Evolutionary conservation across 1,140 invertebrate genomes (phyloP).

Genomic region (Varroa destructor): DNA sequence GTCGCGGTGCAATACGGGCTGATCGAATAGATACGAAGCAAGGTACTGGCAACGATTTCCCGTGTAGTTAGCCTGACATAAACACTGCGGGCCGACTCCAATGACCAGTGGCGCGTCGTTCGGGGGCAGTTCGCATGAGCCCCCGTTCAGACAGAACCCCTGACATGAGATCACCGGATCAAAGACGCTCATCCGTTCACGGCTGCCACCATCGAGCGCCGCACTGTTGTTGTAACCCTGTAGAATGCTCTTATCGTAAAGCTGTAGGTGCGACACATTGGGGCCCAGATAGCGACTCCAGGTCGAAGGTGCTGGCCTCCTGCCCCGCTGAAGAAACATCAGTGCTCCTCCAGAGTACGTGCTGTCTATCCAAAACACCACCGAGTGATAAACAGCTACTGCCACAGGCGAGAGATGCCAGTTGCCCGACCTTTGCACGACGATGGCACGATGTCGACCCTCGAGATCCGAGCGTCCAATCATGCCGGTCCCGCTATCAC

Average conservation of each 20-base stretch:
- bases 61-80: constrained; percentile 14
- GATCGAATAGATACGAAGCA: constrained; percentile 22
- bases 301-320: constrained; percentile 26
- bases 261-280: constrained; percentile 20
- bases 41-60: constrained; percentile 17
- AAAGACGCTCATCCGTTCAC: constrained; percentile 10
- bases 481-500: constrained; percentile 26
- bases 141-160: constrained; percentile 19
- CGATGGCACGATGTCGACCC: constrained; percentile 18
- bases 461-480: constrained; percentile 26
- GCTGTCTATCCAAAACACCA: constrained; percentile 28
- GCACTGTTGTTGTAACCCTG: constrained; percentile 26
- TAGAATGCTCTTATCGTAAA: constrained; percentile 22
- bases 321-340: constrained; percentile 22
- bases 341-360: constrained; percentile 27
- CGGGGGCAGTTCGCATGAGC: constrained; percentile 21
- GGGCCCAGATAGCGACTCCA: constrained; percentile 25
- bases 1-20: constrained; percentile 11
- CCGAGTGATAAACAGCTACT: constrained; percentile 26
- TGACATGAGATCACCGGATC: constrained; percentile 19
- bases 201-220: constrained; percentile 6
- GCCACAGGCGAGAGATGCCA: constrained; percentile 28
- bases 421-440: constrained; percentile 23
- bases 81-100: constrained; percentile 15
- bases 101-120: constrained; percentile 18